Percentiles rank a stretch among this genome's conserved stretches.
phyloP scores from a whole-genome alignment of 2,888 invertebrate genomes.

The Leptinotarsa peninsularis region DNA sequence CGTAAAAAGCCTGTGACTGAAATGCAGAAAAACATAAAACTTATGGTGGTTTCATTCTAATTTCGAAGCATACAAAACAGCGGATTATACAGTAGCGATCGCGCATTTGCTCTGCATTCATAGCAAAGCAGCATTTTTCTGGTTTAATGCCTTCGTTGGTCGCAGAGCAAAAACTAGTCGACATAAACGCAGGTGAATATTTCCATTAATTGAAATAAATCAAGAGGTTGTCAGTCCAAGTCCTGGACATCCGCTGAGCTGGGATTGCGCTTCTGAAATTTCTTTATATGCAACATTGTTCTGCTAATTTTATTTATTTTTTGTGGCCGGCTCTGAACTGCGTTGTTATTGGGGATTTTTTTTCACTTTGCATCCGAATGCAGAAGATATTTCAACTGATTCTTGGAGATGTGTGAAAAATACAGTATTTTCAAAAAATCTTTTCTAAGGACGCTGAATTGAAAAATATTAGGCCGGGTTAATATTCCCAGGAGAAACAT shows the following conservation, averaged over 20 bases:
- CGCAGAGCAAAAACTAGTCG: slow-evolving; percentile 57
- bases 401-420: too few species aligned
- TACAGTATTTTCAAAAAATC: too few species aligned
- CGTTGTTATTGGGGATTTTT: not conserved
- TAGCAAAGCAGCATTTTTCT: slow-evolving; percentile 57
- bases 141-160: slow-evolving; percentile 60
- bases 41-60: slow-evolving; percentile 47
- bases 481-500: too few species aligned
- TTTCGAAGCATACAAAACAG: slow-evolving; percentile 40
- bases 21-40: slow-evolving; percentile 23
- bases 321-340: not conserved
- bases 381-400: not conserved
- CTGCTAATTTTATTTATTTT: slow-evolving; percentile 32
- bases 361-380: not conserved
- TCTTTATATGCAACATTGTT: slow-evolving; percentile 42
- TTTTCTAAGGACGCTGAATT: too few species aligned
- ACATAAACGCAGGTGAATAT: slow-evolving; percentile 62
- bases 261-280: slow-evolving; percentile 37
- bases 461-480: too few species aligned
- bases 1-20: slow-evolving; percentile 13
- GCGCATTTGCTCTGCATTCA: slow-evolving; percentile 50
- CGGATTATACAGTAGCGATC: slow-evolving; percentile 44
- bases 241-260: slow-evolving; percentile 30
- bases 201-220: slow-evolving; percentile 66
- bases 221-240: slow-evolving; percentile 51